Percentiles rank a stretch among this genome's conserved stretches.
phyloP scores from a whole-genome alignment of 1,140 invertebrate genomes.

The Anagrus nilaparvatae region DNA sequence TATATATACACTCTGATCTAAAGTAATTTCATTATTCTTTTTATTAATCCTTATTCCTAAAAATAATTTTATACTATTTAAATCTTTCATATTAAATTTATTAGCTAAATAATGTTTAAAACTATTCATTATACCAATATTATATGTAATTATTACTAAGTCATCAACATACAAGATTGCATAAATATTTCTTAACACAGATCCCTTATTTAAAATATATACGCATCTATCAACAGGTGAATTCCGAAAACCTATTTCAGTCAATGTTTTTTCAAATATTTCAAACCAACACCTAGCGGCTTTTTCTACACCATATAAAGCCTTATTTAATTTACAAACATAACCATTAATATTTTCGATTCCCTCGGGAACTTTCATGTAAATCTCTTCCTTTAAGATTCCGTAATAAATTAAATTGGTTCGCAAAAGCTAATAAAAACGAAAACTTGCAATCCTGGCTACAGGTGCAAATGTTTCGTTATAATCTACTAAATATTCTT shows the following conservation, averaged over 20 bases:
- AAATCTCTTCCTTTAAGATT: conserved; percentile 13
- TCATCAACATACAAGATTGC: conserved; percentile 16
- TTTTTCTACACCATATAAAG: conserved; percentile 28
- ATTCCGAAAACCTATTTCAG: conserved; percentile 10
- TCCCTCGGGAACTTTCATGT: conserved; percentile 5
- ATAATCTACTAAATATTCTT: conserved; percentile 31
- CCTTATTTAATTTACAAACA: conserved; percentile 20
- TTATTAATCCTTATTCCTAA: conserved; percentile 12
- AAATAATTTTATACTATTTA: no score
- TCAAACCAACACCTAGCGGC: conserved; percentile 15
- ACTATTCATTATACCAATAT: conserved; percentile 13
- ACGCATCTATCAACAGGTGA: conserved; percentile 12
- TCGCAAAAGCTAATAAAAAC: conserved; percentile 32
- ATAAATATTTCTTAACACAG: conserved; percentile 20
- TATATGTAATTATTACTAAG: conserved; percentile 9
- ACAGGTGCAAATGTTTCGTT: conserved; percentile 21
- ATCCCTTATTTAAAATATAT: conserved; percentile 15
- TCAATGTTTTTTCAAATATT: conserved; percentile 9
- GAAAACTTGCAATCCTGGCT: conserved; percentile 23
- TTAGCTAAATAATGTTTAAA: conserved; percentile 15
- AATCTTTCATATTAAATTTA: conserved; percentile 4
- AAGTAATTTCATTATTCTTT: conserved; percentile 11
- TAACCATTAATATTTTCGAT: not conserved
- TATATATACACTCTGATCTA: conserved; percentile 15
- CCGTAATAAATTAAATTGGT: conserved; percentile 34